These are phyloP conservation scores for Tiliacea aurago DNA, from an alignment of 2,888 invertebrate genomes.

Conservation along the genomic window DNA sequence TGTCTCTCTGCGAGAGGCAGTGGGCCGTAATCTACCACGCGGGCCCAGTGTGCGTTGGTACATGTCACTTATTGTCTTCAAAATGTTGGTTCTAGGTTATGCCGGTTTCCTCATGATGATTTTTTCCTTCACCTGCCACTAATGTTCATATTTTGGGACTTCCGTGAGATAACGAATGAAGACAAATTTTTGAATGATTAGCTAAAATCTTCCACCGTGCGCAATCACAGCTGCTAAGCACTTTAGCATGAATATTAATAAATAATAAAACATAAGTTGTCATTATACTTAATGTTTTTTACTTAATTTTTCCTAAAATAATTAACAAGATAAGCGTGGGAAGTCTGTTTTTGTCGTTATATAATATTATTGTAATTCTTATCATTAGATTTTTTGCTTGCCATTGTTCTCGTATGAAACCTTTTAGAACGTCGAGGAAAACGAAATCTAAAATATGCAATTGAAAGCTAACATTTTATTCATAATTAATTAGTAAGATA, in stretches of 20 bases:
- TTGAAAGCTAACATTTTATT: background rate
- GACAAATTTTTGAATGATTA: no score
- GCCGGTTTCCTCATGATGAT: no score
- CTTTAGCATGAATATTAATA: background rate
- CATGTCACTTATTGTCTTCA: no score
- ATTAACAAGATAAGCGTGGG: constrained; percentile 26
- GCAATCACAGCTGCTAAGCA: background rate
- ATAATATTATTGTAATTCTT: constrained; percentile 2
- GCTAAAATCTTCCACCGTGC: background rate
- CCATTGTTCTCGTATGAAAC: constrained; percentile 28
- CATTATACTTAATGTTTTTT: background rate
- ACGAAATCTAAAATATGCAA: background rate
- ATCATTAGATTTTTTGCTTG: background rate
- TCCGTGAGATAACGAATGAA: no score
- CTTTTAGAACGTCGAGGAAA: background rate
- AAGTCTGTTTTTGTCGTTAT: constrained; percentile 23
- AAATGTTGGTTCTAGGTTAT: no score
- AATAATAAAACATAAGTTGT: background rate
- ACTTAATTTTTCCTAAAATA: constrained; percentile 18
- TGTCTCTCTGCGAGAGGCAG: no score
- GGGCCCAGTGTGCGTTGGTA: no score
- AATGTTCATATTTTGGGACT: no score
- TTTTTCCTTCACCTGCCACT: no score
- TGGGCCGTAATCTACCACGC: no score
- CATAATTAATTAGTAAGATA: background rate